Evolutionary conservation across 2,888 invertebrate species (phyloP).

Genomic region (Tuta absoluta): DNA sequence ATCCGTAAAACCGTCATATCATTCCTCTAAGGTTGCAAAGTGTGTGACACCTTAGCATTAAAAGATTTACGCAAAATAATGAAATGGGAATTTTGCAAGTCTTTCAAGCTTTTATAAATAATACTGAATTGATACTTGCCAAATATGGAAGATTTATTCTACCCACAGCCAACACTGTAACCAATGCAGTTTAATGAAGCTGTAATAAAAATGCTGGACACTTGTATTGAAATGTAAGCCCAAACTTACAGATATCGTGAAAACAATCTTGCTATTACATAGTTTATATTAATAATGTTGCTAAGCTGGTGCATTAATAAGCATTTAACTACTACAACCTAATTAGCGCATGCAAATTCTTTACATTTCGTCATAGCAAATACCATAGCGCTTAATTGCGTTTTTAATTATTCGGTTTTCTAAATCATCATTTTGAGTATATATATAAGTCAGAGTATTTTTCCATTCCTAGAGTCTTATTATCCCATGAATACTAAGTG

Average conservation of each 20-base stretch:
- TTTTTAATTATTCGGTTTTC: not conserved
- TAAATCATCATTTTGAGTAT: not conserved
- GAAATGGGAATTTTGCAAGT: constrained; percentile 52
- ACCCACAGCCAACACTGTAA: too few relatives aligned
- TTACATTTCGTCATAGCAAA: not conserved
- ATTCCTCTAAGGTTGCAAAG: constrained; percentile 52
- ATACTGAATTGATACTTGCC: too few relatives aligned
- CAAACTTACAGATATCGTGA: too few relatives aligned
- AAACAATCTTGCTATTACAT: too few relatives aligned
- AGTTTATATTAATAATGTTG: not conserved
- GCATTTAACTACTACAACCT: not conserved
- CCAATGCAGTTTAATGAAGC: too few relatives aligned
- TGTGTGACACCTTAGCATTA: constrained; percentile 59
- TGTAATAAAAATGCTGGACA: too few relatives aligned
- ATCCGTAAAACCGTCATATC: constrained; percentile 40
- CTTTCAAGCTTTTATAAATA: too few relatives aligned
- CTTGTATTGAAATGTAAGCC: too few relatives aligned
- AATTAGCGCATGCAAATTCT: constrained; percentile 3
- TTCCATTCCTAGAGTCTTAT: not conserved
- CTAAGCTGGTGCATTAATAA: not conserved
- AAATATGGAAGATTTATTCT: not conserved
- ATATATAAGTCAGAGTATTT: not conserved
- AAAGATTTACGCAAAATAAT: constrained; percentile 63
- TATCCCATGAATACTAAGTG: not conserved
- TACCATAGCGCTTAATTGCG: not conserved